Conservation (phyloP, 2,113 vertebrate genomes). For the Noturus placidus region DNA sequence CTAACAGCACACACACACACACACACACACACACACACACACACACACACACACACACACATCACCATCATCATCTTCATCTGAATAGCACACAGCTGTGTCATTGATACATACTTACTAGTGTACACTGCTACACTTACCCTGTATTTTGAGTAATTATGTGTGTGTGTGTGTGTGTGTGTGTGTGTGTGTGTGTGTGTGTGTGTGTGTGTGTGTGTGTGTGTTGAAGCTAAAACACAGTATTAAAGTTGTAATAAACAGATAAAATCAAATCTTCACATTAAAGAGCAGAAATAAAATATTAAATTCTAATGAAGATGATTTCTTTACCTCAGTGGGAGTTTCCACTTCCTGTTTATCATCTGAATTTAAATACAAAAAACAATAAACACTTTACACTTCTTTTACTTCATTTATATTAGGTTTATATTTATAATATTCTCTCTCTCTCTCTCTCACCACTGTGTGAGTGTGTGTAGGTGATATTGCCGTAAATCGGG, state of each 20-base stretch:
- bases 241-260: background rate
- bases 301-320: background rate
- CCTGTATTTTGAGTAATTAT: background rate
- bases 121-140: background rate
- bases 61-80: background rate
- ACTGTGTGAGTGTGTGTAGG: slow-evolving; percentile 50
- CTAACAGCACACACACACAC: slow-evolving; percentile 40
- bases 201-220: background rate
- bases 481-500: slow-evolving; percentile 75
- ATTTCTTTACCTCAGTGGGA: background rate
- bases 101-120: background rate
- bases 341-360: background rate
- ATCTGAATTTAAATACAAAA: background rate
- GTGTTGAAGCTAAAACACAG: background rate
- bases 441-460: slow-evolving; percentile 25
- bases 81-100: background rate
- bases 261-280: background rate
- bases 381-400: background rate
- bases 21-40: background rate
- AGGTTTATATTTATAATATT: background rate
- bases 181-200: background rate
- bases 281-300: background rate
- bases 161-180: background rate
- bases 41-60: background rate
- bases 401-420: background rate